These are phyloP conservation scores for Dromius quadrimaculatus DNA, from an alignment of 2,888 invertebrate genomes.

Conservation along the genomic window DNA sequence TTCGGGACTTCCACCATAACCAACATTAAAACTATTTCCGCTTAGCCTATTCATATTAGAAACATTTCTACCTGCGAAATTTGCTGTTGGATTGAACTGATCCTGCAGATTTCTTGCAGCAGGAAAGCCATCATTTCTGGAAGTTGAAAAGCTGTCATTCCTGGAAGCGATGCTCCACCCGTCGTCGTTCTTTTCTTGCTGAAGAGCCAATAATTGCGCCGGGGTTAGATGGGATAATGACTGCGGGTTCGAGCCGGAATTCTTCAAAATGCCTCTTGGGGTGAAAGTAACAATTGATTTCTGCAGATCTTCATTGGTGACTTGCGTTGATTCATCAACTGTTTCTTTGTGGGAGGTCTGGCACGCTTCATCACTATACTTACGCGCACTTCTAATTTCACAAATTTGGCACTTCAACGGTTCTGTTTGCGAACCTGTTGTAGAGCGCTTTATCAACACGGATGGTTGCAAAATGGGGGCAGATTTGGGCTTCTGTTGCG, in stretches of 20 bases:
- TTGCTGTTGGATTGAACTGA: neutral
- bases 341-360: constrained; percentile 54
- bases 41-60: neutral
- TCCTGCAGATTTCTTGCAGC: neutral
- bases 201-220: constrained; percentile 62
- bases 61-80: neutral
- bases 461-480: constrained; percentile 20
- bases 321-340: constrained; percentile 62
- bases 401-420: constrained; percentile 60
- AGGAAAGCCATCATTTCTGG: neutral
- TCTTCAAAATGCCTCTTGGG: constrained; percentile 57
- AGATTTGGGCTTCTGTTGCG: constrained; percentile 18
- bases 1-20: constrained; percentile 15
- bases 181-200: constrained; percentile 42
- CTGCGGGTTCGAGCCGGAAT: constrained; percentile 54
- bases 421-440: constrained; percentile 58
- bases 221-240: constrained; percentile 64
- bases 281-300: constrained; percentile 56
- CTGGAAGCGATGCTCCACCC: constrained; percentile 2
- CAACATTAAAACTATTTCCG: constrained; percentile 5
- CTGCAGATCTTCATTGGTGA: constrained; percentile 61
- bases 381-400: constrained; percentile 59
- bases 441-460: constrained; percentile 22
- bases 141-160: constrained; percentile 15
- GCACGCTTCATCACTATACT: constrained; percentile 55